Evolutionary conservation across 2,113 vertebrate genomes (phyloP).

Genomic region (Thamnaconus septentrionalis): DNA sequence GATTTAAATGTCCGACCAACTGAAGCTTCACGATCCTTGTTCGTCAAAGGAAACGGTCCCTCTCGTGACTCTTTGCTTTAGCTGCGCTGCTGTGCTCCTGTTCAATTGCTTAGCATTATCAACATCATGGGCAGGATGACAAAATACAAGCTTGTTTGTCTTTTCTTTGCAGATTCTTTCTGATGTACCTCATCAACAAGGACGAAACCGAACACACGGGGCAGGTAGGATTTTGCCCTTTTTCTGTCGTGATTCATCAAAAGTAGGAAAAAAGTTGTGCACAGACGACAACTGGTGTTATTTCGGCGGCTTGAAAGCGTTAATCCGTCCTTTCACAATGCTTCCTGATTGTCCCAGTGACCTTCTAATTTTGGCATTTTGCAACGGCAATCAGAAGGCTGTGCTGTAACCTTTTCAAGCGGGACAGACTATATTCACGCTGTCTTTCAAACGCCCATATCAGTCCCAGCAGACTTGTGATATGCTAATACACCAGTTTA

Average conservation of each 20-base stretch:
- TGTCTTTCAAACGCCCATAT: conserved; percentile 32
- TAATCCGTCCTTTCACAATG: not conserved
- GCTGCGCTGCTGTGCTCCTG: not conserved
- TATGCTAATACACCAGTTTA: conserved; percentile 30
- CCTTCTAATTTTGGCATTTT: conserved; percentile 41
- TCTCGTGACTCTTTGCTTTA: not conserved
- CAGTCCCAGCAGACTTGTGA: conserved; percentile 25
- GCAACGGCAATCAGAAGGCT: conserved; percentile 22
- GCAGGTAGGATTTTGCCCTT: conserved; percentile 64
- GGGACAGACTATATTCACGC: conserved; percentile 31
- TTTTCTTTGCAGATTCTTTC: conserved; percentile 70
- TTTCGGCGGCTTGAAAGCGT: no score
- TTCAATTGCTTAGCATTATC: conserved; percentile 4
- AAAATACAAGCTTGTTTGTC: not conserved
- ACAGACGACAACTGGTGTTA: conserved; percentile 1
- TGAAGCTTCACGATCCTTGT: not conserved
- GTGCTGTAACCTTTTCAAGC: conserved; percentile 52
- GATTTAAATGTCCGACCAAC: conserved; percentile 7
- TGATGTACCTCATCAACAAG: conserved; percentile 81
- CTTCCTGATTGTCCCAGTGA: conserved; percentile 19
- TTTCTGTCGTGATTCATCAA: conserved; percentile 8
- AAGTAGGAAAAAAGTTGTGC: conserved; percentile 2
- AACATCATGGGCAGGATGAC: no score
- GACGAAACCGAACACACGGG: conserved; percentile 79
- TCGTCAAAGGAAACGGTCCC: not conserved